Evolutionary conservation across 2,888 invertebrate species (phyloP).

Genomic region (Oligia fasciuncula): DNA sequence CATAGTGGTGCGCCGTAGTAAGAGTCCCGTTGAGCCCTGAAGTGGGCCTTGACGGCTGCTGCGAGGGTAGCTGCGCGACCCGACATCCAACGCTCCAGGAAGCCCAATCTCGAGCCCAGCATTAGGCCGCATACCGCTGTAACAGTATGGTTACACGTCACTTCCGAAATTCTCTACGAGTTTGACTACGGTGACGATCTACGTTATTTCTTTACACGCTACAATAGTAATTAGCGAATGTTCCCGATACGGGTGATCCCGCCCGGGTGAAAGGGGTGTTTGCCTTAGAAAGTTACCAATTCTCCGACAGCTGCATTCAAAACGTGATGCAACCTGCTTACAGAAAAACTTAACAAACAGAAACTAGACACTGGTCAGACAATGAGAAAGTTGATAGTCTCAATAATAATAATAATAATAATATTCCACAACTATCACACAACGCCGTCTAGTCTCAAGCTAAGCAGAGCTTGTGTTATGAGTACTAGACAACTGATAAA

Average conservation of each 20-base stretch:
- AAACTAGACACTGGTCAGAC: conserved; percentile 10
- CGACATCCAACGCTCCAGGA: conserved; percentile 91
- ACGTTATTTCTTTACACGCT: neutral
- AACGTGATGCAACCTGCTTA: neutral
- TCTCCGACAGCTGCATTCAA: neutral
- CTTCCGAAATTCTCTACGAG: neutral
- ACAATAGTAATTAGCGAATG: neutral
- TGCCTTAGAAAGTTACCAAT: neutral
- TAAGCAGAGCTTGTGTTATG: too few species aligned
- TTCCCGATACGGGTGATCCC: neutral
- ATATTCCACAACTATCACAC: too few species aligned
- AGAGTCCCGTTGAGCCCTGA: conserved; percentile 94
- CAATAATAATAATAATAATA: too few species aligned
- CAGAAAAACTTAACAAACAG: neutral
- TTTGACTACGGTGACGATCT: neutral
- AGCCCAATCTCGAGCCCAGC: conserved; percentile 94
- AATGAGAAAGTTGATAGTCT: conserved; percentile 18
- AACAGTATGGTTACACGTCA: conserved; percentile 16
- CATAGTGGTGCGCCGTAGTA: conserved; percentile 95
- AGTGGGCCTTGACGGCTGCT: conserved; percentile 94
- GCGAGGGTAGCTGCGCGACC: conserved; percentile 91
- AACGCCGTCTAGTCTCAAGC: too few species aligned
- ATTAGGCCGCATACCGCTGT: conserved; percentile 94
- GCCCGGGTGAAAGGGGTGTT: neutral
- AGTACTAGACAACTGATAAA: too few species aligned